Percentiles rank a stretch among this genome's conserved stretches.
phyloP scores from a whole-genome alignment of 2,888 invertebrate species.

The Epinotia bilunana region DNA sequence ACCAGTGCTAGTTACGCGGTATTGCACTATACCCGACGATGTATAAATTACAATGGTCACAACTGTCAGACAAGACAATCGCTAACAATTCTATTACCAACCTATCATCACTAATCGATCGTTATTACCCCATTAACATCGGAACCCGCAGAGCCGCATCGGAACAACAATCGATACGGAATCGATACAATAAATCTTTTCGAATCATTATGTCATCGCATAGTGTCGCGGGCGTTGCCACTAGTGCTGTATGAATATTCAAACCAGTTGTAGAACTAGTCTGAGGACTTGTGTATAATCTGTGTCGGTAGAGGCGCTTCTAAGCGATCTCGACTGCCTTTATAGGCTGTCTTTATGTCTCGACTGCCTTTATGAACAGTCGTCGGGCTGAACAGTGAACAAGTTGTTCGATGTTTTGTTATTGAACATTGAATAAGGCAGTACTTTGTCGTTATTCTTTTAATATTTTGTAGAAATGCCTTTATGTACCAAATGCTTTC shows the following conservation, averaged over 20 bases:
- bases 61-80: conserved; percentile 10
- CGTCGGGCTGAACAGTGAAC: conserved; percentile 1
- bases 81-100: conserved; percentile 40
- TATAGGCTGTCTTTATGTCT: conserved; percentile 21
- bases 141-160: conserved; percentile 46
- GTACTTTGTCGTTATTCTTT: background rate
- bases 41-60: conserved; percentile 7
- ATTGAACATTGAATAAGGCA: conserved; percentile 7
- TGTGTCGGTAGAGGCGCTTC: conserved; percentile 18
- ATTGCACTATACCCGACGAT: no score
- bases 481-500: no score
- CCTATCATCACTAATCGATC: conserved; percentile 36
- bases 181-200: conserved; percentile 66
- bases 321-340: conserved; percentile 22
- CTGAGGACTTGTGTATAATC: conserved; percentile 40
- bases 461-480: no score
- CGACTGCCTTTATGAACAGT: conserved; percentile 24
- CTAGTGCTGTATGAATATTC: conserved; percentile 59
- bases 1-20: no score
- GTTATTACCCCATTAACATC: conserved; percentile 42
- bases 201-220: conserved; percentile 75
- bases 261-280: conserved; percentile 70
- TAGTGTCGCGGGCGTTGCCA: conserved; percentile 67
- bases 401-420: conserved; percentile 19
- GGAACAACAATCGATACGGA: conserved; percentile 51